A percentile compares a stretch with the other conserved stretches of the same genome.
Evolutionary conservation across 2,888 invertebrate genomes (phyloP).

Genomic region (Tridacna gigas): DNA sequence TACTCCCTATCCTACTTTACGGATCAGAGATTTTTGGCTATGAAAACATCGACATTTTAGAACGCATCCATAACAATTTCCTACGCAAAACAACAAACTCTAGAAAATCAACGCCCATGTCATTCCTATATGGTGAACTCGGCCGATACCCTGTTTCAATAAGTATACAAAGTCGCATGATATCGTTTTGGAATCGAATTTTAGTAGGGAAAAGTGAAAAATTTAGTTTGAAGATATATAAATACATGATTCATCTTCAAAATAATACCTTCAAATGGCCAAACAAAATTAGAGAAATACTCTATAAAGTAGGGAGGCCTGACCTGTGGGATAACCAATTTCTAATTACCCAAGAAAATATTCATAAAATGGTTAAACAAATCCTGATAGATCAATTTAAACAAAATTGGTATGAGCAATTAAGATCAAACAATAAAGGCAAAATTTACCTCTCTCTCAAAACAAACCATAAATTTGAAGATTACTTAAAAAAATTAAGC

Average conservation of each 20-base stretch:
- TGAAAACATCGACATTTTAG: conserved; percentile 1
- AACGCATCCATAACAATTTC: neutral
- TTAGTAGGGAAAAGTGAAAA: no score
- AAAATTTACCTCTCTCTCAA: no score
- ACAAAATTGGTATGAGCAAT: neutral
- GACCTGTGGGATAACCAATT: neutral
- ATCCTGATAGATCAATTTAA: neutral
- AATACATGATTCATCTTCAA: neutral
- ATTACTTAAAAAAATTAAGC: no score
- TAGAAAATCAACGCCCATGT: neutral
- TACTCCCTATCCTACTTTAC: conserved; percentile 2
- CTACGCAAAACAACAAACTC: neutral
- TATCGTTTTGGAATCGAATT: neutral
- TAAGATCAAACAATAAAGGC: no score
- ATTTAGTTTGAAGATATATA: no score
- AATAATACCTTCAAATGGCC: conserved; percentile 4
- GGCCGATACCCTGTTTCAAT: neutral
- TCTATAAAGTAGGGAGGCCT: neutral
- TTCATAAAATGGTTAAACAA: conserved; percentile 1
- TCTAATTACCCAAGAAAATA: neutral
- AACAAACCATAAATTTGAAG: no score
- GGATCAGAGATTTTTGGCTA: neutral
- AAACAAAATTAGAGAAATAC: neutral
- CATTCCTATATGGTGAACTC: neutral
- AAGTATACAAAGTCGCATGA: neutral